These are phyloP conservation scores for Callipepla squamata DNA, from an alignment of 2,113 vertebrate genomes.

Conservation along the genomic window DNA sequence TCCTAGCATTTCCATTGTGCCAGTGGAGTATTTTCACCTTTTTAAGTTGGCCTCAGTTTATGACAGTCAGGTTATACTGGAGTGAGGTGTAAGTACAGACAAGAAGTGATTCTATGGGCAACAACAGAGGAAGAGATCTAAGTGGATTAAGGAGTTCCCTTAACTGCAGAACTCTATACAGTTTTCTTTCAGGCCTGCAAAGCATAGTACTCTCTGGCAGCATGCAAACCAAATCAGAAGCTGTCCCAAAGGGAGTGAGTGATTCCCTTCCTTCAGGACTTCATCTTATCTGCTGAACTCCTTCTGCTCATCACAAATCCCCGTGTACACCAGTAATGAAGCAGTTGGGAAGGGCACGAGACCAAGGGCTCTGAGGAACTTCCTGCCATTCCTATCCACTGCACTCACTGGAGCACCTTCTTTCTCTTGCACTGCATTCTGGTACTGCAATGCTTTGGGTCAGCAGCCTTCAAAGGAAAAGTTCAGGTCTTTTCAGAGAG, in stretches of 20 bases:
- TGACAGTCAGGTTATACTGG: constrained; percentile 37
- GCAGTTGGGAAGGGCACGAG: not conserved
- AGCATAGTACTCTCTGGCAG: not conserved
- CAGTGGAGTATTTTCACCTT: constrained; percentile 67
- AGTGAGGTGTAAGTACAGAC: constrained; percentile 64
- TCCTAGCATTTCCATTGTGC: constrained; percentile 39
- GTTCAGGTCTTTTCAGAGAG: not conserved
- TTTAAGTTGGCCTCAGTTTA: constrained; percentile 54
- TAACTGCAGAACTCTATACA: not conserved
- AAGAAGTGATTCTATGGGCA: constrained; percentile 58
- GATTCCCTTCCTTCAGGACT: not conserved
- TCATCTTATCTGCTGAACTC: not conserved
- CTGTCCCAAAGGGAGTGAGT: not conserved
- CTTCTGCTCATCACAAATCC: not conserved
- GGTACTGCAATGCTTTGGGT: rapidly evolving
- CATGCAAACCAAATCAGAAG: not conserved
- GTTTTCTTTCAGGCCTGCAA: not conserved
- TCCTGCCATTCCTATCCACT: not conserved
- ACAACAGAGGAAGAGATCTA: not conserved
- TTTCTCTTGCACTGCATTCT: not conserved
- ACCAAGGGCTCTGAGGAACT: rapidly evolving
- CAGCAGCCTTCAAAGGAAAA: not conserved
- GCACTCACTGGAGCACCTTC: not conserved
- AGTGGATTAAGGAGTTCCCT: not conserved
- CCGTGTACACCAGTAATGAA: not conserved